phyloP scores from a whole-genome alignment of 2,888 invertebrate genomes.

The Rhagium mordax region DNA sequence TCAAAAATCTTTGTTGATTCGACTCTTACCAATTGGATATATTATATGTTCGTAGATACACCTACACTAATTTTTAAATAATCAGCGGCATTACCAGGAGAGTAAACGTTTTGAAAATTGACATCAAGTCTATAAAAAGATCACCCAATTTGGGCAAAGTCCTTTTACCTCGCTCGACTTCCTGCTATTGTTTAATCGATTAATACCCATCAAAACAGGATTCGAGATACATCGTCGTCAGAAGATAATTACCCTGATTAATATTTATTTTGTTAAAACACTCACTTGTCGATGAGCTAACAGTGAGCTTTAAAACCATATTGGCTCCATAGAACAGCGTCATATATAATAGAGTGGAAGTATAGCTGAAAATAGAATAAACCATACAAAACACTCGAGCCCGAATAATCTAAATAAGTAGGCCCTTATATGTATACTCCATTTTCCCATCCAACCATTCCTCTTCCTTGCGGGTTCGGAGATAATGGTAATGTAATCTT shows the following conservation, averaged over 20 bases:
- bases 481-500: constrained; percentile 69
- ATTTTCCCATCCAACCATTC: constrained; percentile 26
- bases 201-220: too few species aligned
- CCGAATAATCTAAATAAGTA: constrained; percentile 19
- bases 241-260: not conserved
- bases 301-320: not conserved
- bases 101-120: too few species aligned
- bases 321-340: not conserved
- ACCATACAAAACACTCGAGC: constrained; percentile 22
- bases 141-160: too few species aligned
- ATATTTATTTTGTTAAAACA: not conserved
- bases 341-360: constrained; percentile 1
- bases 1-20: too few species aligned
- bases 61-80: too few species aligned
- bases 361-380: constrained; percentile 3
- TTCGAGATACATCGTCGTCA: too few species aligned
- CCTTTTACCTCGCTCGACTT: too few species aligned
- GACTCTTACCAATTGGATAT: too few species aligned
- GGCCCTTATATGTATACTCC: constrained; percentile 20
- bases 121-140: too few species aligned
- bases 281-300: not conserved
- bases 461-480: constrained; percentile 56
- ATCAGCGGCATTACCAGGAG: too few species aligned
- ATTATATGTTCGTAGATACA: too few species aligned
- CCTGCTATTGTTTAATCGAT: too few species aligned